Percentiles rank a stretch among this genome's conserved stretches.
Evolutionary conservation across 2,888 invertebrate genomes (phyloP).

Genomic region (Philhelius pedissequus): DNA sequence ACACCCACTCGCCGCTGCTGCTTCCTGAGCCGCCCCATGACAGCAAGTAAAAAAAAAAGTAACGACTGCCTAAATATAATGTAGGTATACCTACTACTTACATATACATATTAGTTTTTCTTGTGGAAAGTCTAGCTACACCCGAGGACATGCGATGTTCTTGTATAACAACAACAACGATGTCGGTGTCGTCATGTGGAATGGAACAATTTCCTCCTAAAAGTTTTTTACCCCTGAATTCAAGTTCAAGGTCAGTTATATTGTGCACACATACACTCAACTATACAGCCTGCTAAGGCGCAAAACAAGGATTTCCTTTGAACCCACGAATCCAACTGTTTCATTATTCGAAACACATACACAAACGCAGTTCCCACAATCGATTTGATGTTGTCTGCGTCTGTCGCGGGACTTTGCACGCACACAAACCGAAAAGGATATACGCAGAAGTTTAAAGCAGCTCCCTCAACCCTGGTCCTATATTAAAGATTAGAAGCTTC

Average conservation of each 20-base stretch:
- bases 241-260: constrained; percentile 67
- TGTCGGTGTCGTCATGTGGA: background rate
- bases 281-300: constrained; percentile 29
- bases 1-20: background rate
- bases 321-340: constrained; percentile 38
- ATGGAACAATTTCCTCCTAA: constrained; percentile 52
- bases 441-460: constrained; percentile 12
- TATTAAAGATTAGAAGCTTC: too few species aligned
- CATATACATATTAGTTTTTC: background rate
- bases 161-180: background rate
- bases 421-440: constrained; percentile 30
- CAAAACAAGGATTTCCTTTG: constrained; percentile 60
- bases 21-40: background rate
- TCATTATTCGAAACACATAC: background rate
- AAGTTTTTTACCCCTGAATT: constrained; percentile 62
- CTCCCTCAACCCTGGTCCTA: background rate
- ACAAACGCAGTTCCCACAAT: background rate
- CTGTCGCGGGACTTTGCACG: constrained; percentile 44
- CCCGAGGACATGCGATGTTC: background rate
- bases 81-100: background rate
- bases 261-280: background rate
- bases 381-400: constrained; percentile 44
- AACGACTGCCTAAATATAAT: constrained; percentile 9
- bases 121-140: constrained; percentile 20
- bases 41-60: background rate